Evolutionary conservation across 2,888 invertebrate genomes (phyloP).

Genomic region (Coenonympha arcania): DNA sequence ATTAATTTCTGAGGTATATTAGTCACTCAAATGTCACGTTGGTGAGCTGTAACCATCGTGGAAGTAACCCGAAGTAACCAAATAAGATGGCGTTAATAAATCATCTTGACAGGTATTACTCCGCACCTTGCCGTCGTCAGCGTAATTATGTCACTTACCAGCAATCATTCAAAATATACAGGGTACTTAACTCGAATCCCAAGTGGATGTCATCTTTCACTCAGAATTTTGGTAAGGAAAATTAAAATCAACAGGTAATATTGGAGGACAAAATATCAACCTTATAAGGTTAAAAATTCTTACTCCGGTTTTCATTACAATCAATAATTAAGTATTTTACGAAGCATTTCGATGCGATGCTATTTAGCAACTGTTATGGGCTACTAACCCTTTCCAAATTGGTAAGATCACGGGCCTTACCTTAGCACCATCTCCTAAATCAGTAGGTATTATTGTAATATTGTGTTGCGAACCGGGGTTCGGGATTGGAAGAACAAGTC

Average conservation of each 20-base stretch:
- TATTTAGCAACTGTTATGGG: too few species aligned
- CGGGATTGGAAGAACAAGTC: too few species aligned
- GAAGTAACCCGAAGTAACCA: constrained; percentile 38
- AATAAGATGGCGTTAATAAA: constrained; percentile 57
- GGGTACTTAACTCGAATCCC: constrained; percentile 20
- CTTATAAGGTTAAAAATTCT: too few species aligned
- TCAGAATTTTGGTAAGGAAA: not conserved
- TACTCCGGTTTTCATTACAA: too few species aligned
- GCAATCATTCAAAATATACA: constrained; percentile 42
- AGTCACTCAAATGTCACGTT: not conserved
- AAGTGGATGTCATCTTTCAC: constrained; percentile 29
- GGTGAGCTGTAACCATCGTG: constrained; percentile 9
- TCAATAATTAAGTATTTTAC: too few species aligned
- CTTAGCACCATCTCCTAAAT: too few species aligned
- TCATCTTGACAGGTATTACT: constrained; percentile 70
- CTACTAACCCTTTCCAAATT: too few species aligned
- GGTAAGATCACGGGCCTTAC: too few species aligned
- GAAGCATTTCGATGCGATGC: too few species aligned
- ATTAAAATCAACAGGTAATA: constrained; percentile 2
- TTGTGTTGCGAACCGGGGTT: too few species aligned
- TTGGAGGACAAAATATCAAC: too few species aligned
- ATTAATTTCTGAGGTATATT: not conserved
- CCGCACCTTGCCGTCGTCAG: constrained; percentile 48
- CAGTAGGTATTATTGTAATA: too few species aligned
- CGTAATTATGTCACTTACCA: constrained; percentile 47